Percentiles rank a stretch among this genome's conserved stretches.
phyloP scores from a whole-genome alignment of 2,888 invertebrate species.

The Escarpia spicata region DNA sequence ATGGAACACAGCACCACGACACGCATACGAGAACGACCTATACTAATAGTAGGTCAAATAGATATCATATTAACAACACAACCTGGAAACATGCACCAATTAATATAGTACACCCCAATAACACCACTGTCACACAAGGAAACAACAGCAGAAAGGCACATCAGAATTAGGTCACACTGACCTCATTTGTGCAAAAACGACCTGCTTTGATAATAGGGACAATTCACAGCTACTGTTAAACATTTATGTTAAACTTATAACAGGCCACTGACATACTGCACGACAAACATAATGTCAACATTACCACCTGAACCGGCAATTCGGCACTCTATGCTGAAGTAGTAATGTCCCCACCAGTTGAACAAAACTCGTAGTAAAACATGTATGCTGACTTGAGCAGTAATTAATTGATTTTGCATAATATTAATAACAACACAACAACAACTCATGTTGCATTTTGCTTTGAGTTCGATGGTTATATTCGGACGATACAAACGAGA shows the following conservation, averaged over 20 bases:
- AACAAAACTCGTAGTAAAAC: neutral
- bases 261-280: neutral
- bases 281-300: neutral
- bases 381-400: neutral
- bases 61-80: neutral
- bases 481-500: neutral
- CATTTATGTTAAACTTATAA: neutral
- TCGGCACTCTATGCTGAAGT: neutral
- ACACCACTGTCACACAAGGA: neutral
- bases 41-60: neutral
- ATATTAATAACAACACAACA: neutral
- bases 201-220: neutral
- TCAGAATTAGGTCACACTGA: neutral
- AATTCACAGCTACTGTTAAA: neutral
- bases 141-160: neutral
- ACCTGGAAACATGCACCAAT: neutral
- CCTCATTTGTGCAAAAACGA: neutral
- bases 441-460: neutral
- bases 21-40: neutral
- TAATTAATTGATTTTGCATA: neutral
- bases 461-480: neutral
- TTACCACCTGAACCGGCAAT: neutral
- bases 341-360: neutral
- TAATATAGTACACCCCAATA: neutral
- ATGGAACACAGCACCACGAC: neutral